Evolutionary conservation across 2,888 invertebrate genomes (phyloP).

Genomic region (Lysandra bellargus): DNA sequence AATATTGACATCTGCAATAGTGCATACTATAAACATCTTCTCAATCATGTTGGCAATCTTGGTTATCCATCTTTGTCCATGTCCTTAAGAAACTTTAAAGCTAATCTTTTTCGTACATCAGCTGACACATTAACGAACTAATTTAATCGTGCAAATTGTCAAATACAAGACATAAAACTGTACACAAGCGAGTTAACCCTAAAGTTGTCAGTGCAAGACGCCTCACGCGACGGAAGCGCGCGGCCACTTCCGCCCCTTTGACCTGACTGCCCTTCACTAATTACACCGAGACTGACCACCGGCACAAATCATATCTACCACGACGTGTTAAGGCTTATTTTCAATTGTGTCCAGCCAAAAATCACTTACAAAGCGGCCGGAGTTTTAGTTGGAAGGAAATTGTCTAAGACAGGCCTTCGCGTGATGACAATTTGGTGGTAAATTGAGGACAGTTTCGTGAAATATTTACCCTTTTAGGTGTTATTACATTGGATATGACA

Average conservation of each 20-base stretch:
- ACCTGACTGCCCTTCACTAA: slow-evolving; percentile 64
- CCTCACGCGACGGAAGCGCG: slow-evolving; percentile 63
- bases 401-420: slow-evolving; percentile 60
- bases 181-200: slow-evolving; percentile 43
- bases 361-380: slow-evolving; percentile 51
- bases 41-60: no score
- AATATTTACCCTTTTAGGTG: slow-evolving; percentile 9
- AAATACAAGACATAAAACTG: slow-evolving; percentile 29
- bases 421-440: slow-evolving; percentile 48
- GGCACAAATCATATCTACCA: slow-evolving; percentile 42
- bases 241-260: slow-evolving; percentile 76
- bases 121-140: neutral
- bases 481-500: neutral
- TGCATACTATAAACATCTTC: neutral
- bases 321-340: slow-evolving; percentile 45
- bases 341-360: slow-evolving; percentile 44
- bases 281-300: slow-evolving; percentile 49
- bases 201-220: slow-evolving; percentile 56
- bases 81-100: neutral
- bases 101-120: neutral
- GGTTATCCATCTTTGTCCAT: no score
- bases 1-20: no score
- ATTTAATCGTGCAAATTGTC: neutral
- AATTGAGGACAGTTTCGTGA: slow-evolving; percentile 40
- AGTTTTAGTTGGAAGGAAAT: slow-evolving; percentile 61